Conservation (phyloP, 2,888 invertebrate genomes). For the Salpingus planirostris region DNA sequence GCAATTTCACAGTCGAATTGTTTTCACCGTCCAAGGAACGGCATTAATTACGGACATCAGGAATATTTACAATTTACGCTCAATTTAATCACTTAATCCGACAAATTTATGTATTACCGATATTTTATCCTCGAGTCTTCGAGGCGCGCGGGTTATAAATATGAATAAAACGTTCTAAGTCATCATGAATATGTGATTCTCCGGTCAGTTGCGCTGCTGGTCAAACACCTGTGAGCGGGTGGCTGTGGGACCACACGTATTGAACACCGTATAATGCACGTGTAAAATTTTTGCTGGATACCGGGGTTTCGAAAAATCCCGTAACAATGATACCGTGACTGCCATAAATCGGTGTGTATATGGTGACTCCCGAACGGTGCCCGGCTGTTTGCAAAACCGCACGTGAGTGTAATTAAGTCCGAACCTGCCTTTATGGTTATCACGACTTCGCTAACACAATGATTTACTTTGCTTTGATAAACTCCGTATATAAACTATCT, state of each 20-base stretch:
- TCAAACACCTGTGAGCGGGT: constrained; percentile 5
- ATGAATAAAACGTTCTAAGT: too few species aligned
- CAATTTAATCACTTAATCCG: constrained; percentile 3
- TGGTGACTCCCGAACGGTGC: constrained; percentile 28
- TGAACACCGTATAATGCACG: constrained; percentile 19
- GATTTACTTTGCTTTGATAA: constrained; percentile 40
- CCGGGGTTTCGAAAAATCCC: constrained; percentile 21
- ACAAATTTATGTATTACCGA: too few species aligned
- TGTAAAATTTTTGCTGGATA: constrained; percentile 22
- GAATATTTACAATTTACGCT: constrained; percentile 4
- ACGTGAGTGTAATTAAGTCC: constrained; percentile 41
- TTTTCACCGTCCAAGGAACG: constrained; percentile 1
- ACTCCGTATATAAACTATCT: constrained; percentile 37
- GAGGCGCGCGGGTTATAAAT: too few species aligned
- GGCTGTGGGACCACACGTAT: constrained; percentile 23
- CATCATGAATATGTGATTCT: too few species aligned
- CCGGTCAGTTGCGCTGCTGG: too few species aligned
- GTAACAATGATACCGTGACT: constrained; percentile 36
- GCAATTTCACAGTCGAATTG: constrained; percentile 5
- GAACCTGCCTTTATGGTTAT: constrained; percentile 38
- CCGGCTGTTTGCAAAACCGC: constrained; percentile 33
- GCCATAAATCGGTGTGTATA: constrained; percentile 33
- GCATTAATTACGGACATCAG: constrained; percentile 7
- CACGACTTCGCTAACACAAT: constrained; percentile 37
- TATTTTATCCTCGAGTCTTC: too few species aligned